Evolutionary conservation across 2,113 vertebrate genomes (phyloP).

Genomic region (Galemys pyrenaicus): DNA sequence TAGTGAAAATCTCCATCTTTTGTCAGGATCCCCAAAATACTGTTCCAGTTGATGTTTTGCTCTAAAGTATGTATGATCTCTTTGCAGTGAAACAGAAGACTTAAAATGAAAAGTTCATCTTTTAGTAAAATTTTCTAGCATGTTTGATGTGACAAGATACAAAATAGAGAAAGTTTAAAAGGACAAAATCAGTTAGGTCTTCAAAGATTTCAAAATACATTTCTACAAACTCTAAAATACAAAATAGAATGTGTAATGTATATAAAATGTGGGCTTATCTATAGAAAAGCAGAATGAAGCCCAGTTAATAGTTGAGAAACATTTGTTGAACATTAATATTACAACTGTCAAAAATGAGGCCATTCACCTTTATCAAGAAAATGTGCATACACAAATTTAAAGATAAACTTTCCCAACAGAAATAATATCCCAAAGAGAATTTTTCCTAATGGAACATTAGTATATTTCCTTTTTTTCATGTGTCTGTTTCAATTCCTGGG

Average conservation of each 20-base stretch:
- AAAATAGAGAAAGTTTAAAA: constrained; percentile 45
- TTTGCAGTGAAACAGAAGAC: constrained; percentile 6
- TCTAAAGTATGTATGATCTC: constrained; percentile 20
- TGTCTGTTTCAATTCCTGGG: not conserved
- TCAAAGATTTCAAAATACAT: constrained; percentile 45
- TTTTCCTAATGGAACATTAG: not conserved
- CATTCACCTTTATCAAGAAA: constrained; percentile 63
- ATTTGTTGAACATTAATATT: constrained; percentile 57
- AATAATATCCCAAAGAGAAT: not conserved
- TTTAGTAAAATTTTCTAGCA: constrained; percentile 41
- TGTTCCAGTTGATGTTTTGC: not conserved
- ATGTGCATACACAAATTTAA: constrained; percentile 64
- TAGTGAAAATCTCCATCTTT: not conserved
- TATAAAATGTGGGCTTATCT: not conserved
- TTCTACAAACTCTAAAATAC: constrained; percentile 36
- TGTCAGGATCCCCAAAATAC: not conserved
- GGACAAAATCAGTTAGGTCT: not conserved
- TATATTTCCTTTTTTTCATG: not conserved
- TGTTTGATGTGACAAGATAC: constrained; percentile 41
- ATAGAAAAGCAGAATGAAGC: not conserved
- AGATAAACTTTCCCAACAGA: constrained; percentile 29
- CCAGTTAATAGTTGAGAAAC: constrained; percentile 37
- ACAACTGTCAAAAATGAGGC: constrained; percentile 61
- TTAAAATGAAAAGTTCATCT: constrained; percentile 52
- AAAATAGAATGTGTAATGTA: constrained; percentile 3